Conservation (phyloP, 2,888 invertebrate species). For the Flexamia atlantica region DNA sequence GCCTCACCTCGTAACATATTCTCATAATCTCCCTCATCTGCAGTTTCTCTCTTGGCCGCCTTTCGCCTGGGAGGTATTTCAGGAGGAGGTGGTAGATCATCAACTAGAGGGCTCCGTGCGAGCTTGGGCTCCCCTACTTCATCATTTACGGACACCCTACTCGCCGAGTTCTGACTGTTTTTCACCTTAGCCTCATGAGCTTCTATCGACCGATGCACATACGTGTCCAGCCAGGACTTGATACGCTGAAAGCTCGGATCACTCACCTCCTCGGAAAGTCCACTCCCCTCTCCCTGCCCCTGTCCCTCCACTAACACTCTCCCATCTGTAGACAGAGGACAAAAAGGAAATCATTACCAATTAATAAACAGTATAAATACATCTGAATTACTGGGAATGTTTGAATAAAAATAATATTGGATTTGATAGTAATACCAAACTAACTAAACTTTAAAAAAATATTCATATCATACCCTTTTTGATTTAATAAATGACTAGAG, state of each 20-base stretch:
- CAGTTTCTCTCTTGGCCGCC: neutral
- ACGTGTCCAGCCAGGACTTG: conserved; percentile 67
- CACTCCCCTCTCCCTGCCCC: conserved; percentile 64
- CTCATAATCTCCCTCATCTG: conserved; percentile 25
- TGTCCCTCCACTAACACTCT: conserved; percentile 64
- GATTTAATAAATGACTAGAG: too few relatives aligned
- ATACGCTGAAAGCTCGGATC: conserved; percentile 65
- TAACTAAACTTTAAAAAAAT: too few relatives aligned
- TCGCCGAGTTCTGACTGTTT: neutral
- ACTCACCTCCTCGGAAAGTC: conserved; percentile 69
- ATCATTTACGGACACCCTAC: neutral
- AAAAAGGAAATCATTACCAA: conserved; percentile 37
- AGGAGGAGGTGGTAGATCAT: neutral
- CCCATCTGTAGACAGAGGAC: conserved; percentile 63
- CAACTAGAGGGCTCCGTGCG: conserved; percentile 48
- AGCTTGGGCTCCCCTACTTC: neutral
- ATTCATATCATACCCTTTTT: too few relatives aligned
- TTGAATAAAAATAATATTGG: too few relatives aligned
- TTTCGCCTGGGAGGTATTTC: neutral
- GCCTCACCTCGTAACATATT: conserved; percentile 16
- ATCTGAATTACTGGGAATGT: too few relatives aligned
- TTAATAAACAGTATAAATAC: too few relatives aligned
- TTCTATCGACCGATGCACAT: conserved; percentile 54
- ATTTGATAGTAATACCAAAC: too few relatives aligned
- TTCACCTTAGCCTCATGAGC: conserved; percentile 27